Conservation (phyloP, 2,797 vertebrate genomes). For the Morus bassanus region DNA sequence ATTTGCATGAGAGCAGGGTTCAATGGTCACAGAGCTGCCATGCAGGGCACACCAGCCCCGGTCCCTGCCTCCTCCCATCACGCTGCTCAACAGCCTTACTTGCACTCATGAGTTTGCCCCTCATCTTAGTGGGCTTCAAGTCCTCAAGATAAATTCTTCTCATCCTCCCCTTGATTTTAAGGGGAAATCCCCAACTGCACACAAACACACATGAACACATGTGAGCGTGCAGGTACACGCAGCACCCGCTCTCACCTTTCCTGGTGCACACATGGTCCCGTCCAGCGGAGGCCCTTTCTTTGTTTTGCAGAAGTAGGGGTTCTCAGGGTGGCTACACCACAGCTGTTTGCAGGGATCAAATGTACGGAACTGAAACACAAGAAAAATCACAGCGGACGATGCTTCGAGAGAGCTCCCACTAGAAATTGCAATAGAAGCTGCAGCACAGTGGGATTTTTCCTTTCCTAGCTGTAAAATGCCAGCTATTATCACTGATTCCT, state of each 20-base stretch:
- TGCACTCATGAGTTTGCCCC: background rate
- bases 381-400: background rate
- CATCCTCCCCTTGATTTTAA: background rate
- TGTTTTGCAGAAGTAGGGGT: slow-evolving; percentile 98
- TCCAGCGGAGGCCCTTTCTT: slow-evolving; percentile 98
- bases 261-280: slow-evolving; percentile 92
- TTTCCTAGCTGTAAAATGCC: background rate
- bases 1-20: accelerated
- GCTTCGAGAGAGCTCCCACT: background rate
- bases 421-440: background rate
- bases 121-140: background rate
- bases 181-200: background rate
- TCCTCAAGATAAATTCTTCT: background rate
- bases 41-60: background rate
- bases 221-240: accelerated
- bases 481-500: background rate
- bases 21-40: background rate
- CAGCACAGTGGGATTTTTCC: background rate
- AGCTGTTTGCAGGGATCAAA: slow-evolving; percentile 98
- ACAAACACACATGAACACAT: accelerated
- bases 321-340: slow-evolving; percentile 98
- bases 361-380: slow-evolving; percentile 88
- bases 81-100: background rate
- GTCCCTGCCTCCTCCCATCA: background rate
- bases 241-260: slow-evolving; percentile 81